Base-by-base conservation (phyloP, 2,113 vertebrate genomes). In the Epinephelus fuscoguttatus region DNA sequence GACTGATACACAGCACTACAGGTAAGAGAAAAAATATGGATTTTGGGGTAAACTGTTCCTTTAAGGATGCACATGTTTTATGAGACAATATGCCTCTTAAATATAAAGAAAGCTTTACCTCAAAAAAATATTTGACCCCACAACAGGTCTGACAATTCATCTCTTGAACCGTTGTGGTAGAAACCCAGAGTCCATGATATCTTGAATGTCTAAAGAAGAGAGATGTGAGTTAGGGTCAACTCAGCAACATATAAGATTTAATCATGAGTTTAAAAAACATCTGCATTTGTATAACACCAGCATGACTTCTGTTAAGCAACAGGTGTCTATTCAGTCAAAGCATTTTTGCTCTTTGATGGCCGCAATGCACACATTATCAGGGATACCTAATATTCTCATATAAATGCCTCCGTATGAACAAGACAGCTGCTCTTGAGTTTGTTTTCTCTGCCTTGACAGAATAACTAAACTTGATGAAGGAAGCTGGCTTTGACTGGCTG, bases 371-470 rank as follows among this genome's bases (percentile, higher is more conserved):
- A 33, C 33, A 66, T 64, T 37, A 69, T 56, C 64, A 69, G 47
- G 59, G 49, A 75, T 47, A 30, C 6, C 8, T 72, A 70, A 75
- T 78, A 42, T 40, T 81, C 11, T 70, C 30, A 75, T 66, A 19
- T 21, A 71, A 84, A 88, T 73, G 52, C 77, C 64, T 84, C 40
- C 4, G 21, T 71, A 42, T 50, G 60, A 42, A 79, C 47, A 63
- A 45, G 49, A 76, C 9, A 62, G 57, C 21, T 53, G 80, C 68
- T 79, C 25, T 8, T 60, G 25, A 47, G 60, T 66, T 77, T 61
- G n/a, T 63, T 13, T 56, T 27, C 18, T 47, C 68, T 71, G 30
- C 23, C 64, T 17, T 13, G 2, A 37, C 9, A 50, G n/a, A 47
- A 60, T 47, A 64, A 60, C 13, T 1, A 21, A 60, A 62, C 33